phyloP scores from a whole-genome alignment of 2,113 vertebrate species.

The Cyphomyrus discorhynchus region DNA sequence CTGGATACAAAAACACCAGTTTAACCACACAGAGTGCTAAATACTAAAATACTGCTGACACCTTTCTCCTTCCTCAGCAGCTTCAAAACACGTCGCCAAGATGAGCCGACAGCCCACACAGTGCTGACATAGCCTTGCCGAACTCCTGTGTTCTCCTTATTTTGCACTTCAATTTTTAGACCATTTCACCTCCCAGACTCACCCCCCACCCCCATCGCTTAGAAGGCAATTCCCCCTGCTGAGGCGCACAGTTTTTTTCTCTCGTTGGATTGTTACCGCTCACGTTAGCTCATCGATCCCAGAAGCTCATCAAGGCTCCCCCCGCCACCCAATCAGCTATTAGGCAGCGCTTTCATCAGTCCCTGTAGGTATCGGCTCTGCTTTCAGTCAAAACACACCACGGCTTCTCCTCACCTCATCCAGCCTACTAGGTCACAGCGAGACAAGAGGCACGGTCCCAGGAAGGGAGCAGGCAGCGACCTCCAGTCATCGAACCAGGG shows the following conservation, averaged over 20 bases:
- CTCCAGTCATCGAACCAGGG: not conserved
- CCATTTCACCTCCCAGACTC: not conserved
- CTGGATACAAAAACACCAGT: not conserved
- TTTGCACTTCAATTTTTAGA: not conserved
- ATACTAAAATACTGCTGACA: not conserved
- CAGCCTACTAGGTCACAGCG: not conserved
- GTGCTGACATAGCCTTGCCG: not conserved
- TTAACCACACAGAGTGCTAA: not conserved
- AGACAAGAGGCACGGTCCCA: not conserved
- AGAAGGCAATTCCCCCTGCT: not conserved
- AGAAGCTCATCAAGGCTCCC: not conserved
- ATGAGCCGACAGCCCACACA: not conserved
- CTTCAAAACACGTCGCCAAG: not conserved
- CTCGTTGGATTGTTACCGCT: not conserved
- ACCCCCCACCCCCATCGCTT: not conserved
- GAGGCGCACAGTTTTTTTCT: not conserved
- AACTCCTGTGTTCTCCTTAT: not conserved
- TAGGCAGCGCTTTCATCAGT: not conserved
- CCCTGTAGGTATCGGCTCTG: not conserved
- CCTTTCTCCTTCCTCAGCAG: not conserved
- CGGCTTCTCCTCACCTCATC: not conserved
- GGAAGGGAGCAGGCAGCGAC: not conserved
- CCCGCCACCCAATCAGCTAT: not conserved
- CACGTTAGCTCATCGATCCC: slow-evolving; percentile 13
- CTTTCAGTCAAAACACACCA: not conserved